These are phyloP conservation scores for Bradypus variegatus DNA, from an alignment of 2,797 vertebrate genomes.

Conservation along the genomic window DNA sequence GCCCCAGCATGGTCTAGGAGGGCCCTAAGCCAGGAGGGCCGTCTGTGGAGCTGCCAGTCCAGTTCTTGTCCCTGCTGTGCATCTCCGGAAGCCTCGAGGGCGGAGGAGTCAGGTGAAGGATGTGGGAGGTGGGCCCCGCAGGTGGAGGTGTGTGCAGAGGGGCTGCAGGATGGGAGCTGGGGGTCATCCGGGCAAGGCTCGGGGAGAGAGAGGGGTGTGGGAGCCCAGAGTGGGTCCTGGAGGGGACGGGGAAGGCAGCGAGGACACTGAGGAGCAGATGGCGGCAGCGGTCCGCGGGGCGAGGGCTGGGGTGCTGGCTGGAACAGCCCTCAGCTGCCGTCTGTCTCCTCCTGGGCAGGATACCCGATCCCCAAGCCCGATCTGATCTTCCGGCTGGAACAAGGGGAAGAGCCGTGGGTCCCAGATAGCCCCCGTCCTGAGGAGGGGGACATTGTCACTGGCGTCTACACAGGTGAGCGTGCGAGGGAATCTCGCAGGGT, in stretches of 20 bases:
- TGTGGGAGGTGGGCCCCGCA: no score
- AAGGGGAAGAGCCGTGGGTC: conserved; percentile 62
- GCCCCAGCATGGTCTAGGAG: no score
- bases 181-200: background rate
- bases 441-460: conserved; percentile 63
- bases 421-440: conserved; percentile 52
- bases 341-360: conserved; percentile 38
- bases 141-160: background rate
- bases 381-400: conserved; percentile 61
- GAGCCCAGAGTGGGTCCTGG: background rate
- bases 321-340: background rate
- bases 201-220: background rate
- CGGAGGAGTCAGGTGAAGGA: background rate
- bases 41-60: background rate
- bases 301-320: background rate
- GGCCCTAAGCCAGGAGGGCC: background rate
- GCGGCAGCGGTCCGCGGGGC: background rate
- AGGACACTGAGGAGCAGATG: background rate
- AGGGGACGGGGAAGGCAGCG: background rate
- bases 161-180: background rate
- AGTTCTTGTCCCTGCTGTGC: background rate
- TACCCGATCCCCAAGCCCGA: conserved; percentile 65
- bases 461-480: conserved; percentile 61
- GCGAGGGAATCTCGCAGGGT: background rate
- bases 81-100: background rate